phyloP scores from a whole-genome alignment of 2,888 invertebrate species.

The Crepidodera aurea region DNA sequence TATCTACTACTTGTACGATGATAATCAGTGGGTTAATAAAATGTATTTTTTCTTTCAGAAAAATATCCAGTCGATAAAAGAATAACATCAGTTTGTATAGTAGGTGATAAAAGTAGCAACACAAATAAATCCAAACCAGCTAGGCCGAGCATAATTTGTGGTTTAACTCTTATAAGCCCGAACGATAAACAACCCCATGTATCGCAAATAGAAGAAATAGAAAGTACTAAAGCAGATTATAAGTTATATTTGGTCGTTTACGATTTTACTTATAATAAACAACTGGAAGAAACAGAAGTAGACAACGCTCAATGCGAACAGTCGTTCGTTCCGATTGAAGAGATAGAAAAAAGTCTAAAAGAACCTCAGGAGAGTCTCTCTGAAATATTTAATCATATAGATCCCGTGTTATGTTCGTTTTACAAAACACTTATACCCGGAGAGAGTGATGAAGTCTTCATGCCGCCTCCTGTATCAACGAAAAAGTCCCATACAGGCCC shows the following conservation, averaged over 20 bases:
- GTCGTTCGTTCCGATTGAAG: conserved; percentile 20
- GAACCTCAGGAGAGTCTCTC: conserved; percentile 40
- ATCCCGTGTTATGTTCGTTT: conserved; percentile 49
- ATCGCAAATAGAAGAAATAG: conserved; percentile 25
- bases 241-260: conserved; percentile 72
- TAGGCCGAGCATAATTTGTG: conserved; percentile 65
- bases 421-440: conserved; percentile 60
- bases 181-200: conserved; percentile 36
- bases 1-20: too few species aligned
- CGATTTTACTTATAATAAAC: conserved; percentile 73
- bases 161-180: conserved; percentile 58
- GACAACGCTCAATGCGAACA: conserved; percentile 26
- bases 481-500: conserved; percentile 54
- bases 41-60: conserved; percentile 47
- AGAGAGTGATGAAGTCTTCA: conserved; percentile 59
- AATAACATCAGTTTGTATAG: conserved; percentile 62
- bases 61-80: conserved; percentile 55
- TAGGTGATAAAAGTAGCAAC: conserved; percentile 51
- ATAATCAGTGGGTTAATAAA: too few species aligned
- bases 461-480: conserved; percentile 51
- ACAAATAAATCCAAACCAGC: conserved; percentile 38
- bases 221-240: conserved; percentile 11
- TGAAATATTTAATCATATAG: conserved; percentile 39
- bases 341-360: conserved; percentile 38
- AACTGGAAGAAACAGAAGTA: conserved; percentile 60